These are phyloP conservation scores for rat (Rattus norvegicus) DNA, from an alignment of 2,113 vertebrate genomes.

Conservation along the genomic window DNA sequence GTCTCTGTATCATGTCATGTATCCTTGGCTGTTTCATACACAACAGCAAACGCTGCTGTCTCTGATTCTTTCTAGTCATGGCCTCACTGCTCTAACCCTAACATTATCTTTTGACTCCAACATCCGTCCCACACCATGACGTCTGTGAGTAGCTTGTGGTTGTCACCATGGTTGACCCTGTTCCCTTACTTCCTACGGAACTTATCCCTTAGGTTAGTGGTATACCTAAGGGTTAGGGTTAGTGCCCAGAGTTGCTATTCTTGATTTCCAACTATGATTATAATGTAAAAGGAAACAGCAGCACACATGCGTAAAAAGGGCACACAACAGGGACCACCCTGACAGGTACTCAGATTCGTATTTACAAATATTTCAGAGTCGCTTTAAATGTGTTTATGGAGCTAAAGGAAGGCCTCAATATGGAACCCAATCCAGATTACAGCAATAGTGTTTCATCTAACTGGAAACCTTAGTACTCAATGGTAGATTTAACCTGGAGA, in stretches of 20 bases:
- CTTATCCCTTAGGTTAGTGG: not conserved
- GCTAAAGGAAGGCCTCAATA: not conserved
- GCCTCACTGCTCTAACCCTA: not conserved
- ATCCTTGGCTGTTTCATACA: not conserved
- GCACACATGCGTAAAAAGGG: not conserved
- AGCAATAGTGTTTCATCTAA: not conserved
- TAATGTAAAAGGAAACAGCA: not conserved
- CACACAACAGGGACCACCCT: not conserved
- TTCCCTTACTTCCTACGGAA: not conserved
- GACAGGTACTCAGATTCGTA: not conserved
- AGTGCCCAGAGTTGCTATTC: not conserved
- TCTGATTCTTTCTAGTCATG: not conserved
- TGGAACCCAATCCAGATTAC: not conserved
- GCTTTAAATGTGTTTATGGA: not conserved
- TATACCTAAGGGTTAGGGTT: not conserved
- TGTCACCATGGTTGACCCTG: not conserved
- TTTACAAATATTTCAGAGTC: not conserved
- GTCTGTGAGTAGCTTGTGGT: not conserved
- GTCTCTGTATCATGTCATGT: not conserved
- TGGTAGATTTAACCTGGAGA: not conserved
- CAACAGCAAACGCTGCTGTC: too few species aligned
- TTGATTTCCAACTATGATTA: not conserved
- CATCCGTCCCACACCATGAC: not conserved
- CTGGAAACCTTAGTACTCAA: not conserved
- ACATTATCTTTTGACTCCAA: not conserved